Evolutionary conservation across 2,113 vertebrate genomes (phyloP), one percentile per base, ranked within the genome.

Genomic region (Cyphomyrus plagiostoma): DNA sequence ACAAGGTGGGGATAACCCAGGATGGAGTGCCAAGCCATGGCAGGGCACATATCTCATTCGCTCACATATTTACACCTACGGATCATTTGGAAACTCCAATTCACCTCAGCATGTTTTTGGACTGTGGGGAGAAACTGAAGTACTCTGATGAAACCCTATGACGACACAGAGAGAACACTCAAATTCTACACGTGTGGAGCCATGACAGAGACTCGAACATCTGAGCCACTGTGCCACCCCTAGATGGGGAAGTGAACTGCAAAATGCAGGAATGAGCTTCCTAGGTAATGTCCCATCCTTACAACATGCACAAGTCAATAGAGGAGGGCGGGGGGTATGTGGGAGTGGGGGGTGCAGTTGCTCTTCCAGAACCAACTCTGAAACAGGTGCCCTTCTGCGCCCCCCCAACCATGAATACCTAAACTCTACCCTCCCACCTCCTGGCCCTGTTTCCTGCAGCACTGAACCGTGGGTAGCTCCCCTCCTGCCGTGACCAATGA

Each of bases 361-460:
- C 89, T 93, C 92, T 94, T 91, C 93, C 93, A 93, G 90, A 93
- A 93, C 92, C 66, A 66, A 26, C 13, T 46, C 70, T 13, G 30
- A 77, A 80, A 91, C 91, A 92, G 90, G 90, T 91, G 89, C 52
- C 35, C 74, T 45, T 45, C 17, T 88, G 42, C 50, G 0, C 50
- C 53, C 30, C 52, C 52, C 35, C 53, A 35, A 21, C 35, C 83
- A 80, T 42, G 48, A 86, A 86, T 50, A 86, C 45, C 83, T 49
- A 48, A 48, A 42, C 83, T 13, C 48, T n/a, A 49, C 9, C 46
- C 46, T 85, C 85, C 85, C 85, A 35, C 85, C 85, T 52, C 74
- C 74, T 80, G 74, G 74, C 74, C 74, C 74, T 39, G 39, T 39
- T 77, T 77, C 70, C 70, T 77, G 70, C 35, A 77, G 70, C 70